Evolutionary conservation across 2,797 vertebrate genomes (phyloP).

Genomic region (Coregonus sp.): DNA sequence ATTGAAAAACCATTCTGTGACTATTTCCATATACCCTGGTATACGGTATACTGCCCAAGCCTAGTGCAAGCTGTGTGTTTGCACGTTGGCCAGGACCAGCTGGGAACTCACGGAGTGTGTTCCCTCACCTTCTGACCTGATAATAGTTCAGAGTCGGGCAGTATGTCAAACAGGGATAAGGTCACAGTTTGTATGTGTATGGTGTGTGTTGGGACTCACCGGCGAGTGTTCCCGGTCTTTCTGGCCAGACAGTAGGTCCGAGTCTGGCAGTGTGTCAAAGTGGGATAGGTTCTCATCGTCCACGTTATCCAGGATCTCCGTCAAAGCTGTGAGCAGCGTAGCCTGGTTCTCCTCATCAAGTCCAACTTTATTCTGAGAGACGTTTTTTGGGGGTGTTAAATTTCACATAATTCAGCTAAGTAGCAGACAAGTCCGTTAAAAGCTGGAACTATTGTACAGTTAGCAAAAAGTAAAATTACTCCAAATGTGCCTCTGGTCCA

Average conservation of each 20-base stretch:
- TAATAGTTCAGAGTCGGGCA: too few relatives aligned
- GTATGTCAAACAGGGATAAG: too few relatives aligned
- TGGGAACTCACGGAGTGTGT: too few relatives aligned
- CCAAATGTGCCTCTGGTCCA: background rate
- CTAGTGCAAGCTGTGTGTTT: too few relatives aligned
- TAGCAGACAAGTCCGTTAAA: background rate
- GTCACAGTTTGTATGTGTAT: too few relatives aligned
- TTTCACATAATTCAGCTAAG: background rate
- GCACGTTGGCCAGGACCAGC: too few relatives aligned
- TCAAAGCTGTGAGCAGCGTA: constrained; percentile 91
- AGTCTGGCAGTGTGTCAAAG: constrained; percentile 91
- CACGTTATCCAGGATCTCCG: constrained; percentile 93
- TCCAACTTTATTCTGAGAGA: constrained; percentile 75
- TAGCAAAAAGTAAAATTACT: background rate
- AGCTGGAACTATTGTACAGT: background rate
- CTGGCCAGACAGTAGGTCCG: constrained; percentile 86
- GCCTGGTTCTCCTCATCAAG: constrained; percentile 89
- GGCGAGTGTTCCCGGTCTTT: constrained; percentile 81
- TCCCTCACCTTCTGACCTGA: too few relatives aligned
- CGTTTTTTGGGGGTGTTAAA: background rate
- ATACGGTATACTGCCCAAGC: too few relatives aligned
- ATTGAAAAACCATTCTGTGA: too few relatives aligned
- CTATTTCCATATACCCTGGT: too few relatives aligned
- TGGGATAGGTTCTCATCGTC: constrained; percentile 93
- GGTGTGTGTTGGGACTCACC: constrained; percentile 60